Percentiles rank a stretch among this genome's conserved stretches.
phyloP scores from a whole-genome alignment of 1,140 invertebrate species.

The Platyura marginata region DNA sequence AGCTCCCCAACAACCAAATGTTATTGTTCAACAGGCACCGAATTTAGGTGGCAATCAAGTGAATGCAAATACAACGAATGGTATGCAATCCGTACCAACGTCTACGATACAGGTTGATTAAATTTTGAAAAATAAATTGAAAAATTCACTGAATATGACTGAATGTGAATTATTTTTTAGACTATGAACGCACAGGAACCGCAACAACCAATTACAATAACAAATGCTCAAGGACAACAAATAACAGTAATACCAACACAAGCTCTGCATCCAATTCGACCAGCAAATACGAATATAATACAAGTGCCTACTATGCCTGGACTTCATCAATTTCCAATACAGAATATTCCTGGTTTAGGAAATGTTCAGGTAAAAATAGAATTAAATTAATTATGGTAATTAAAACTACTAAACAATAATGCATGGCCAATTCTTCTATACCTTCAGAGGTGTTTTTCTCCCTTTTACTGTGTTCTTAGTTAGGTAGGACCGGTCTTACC shows the following conservation, averaged over 20 bases:
- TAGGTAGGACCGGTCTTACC: too few relatives aligned
- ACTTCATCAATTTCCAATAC: slow-evolving; percentile 39
- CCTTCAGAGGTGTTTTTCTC: too few relatives aligned
- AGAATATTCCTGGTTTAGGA: slow-evolving; percentile 55
- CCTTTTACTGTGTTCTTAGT: too few relatives aligned
- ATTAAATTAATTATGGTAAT: too few relatives aligned
- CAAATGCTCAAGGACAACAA: slow-evolving; percentile 47
- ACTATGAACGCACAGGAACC: neutral
- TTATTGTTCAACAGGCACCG: slow-evolving; percentile 5
- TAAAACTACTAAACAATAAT: too few relatives aligned
- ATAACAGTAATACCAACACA: slow-evolving; percentile 49
- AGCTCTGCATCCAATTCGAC: slow-evolving; percentile 10
- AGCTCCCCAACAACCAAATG: slow-evolving; percentile 3
- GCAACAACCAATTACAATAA: slow-evolving; percentile 37
- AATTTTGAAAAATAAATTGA: too few relatives aligned
- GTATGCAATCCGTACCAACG: neutral
- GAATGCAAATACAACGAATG: slow-evolving; percentile 15
- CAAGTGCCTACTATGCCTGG: slow-evolving; percentile 19
- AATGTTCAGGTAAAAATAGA: slow-evolving; percentile 49
- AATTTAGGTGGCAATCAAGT: neutral
- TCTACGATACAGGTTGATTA: neutral
- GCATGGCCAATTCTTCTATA: too few relatives aligned
- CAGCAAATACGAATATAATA: slow-evolving; percentile 10
- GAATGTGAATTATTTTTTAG: neutral
- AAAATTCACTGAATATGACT: too few relatives aligned